Evolutionary conservation across 2,113 vertebrate species (phyloP).

Genomic region (Dromaius novaehollandiae): DNA sequence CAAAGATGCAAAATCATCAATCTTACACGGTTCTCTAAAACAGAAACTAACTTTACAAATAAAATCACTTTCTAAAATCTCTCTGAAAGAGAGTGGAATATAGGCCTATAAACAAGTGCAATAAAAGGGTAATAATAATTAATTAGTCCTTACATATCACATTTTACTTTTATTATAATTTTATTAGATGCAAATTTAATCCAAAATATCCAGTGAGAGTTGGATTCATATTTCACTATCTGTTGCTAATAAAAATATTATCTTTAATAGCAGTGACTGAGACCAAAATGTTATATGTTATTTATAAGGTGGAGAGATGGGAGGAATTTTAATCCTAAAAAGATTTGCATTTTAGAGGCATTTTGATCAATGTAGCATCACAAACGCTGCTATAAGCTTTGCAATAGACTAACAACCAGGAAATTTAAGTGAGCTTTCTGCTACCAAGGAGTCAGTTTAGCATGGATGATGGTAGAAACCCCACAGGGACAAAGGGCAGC

Average conservation of each 20-base stretch:
- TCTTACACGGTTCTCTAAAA: neutral
- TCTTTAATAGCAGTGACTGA: neutral
- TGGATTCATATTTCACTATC: neutral
- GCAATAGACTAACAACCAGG: neutral
- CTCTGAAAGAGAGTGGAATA: slow-evolving; percentile 13
- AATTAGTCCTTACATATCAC: neutral
- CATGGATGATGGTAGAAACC: neutral
- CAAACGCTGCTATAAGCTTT: neutral
- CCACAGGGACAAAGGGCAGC: neutral
- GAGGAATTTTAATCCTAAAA: neutral
- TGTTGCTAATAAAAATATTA: neutral
- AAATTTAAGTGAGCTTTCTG: neutral
- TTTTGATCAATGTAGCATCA: neutral
- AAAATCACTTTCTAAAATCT: neutral
- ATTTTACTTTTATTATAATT: slow-evolving; percentile 21
- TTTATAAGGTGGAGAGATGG: neutral
- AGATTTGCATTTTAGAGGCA: neutral
- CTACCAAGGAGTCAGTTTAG: neutral
- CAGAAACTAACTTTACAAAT: neutral
- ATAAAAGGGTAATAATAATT: slow-evolving; percentile 7
- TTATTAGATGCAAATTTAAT: slow-evolving; percentile 22
- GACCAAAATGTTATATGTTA: neutral
- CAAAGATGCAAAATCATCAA: neutral
- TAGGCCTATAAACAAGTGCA: slow-evolving; percentile 6
- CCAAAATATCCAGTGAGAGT: neutral